Base-by-base conservation (phyloP, 1,140 invertebrate genomes). In the Heterodera schachtii region DNA sequence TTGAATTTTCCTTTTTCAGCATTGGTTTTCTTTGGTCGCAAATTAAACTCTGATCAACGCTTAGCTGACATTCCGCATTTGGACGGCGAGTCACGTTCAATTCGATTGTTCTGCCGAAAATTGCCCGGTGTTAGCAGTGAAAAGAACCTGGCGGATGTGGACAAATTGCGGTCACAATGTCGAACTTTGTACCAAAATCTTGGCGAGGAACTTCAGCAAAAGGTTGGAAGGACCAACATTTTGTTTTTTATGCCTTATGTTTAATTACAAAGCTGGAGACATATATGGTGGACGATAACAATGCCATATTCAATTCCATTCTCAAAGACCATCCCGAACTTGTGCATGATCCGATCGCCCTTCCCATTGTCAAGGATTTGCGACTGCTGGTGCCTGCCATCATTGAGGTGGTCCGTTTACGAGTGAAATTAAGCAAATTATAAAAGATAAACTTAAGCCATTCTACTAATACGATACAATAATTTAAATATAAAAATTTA, bases 1-100 rank as follows among this genome's bases (percentile, higher is more conserved):
- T 19, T 73, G n/a, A 73, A n/a, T 74, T 13, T 31, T 13, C 60
- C 11, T 0, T 13, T 16, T 75, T 75, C 43, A 75, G 75, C 75
- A 21, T 76, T 76, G 66, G 47, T 76, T 64, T 76, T 76, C 19
- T 76, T 76, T 21, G 75, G 75, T 16, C 75, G 49, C 66, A 76
- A 76, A 76, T 76, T 76, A n/a, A 19, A 13, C 44, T n/a, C 66
- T 3, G 75, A 76, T 44, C 75, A 76, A 52, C 57, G 66, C 19
- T 66, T 76, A 8, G 75, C 57, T 13, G 46, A 41, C n/a, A 6
- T 76, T 52, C 31, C 57, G 44, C 6, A 76, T 76, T 76, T 76
- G 66, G 66, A 57, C 8, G 47, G 9, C 57, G 19, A 76, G 16
- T 64, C 57, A 16, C 75, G 75, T 21, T 44, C 75, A 44, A 3